Base-by-base conservation (phyloP, 2,888 invertebrate species). In the Apoda limacodes region DNA sequence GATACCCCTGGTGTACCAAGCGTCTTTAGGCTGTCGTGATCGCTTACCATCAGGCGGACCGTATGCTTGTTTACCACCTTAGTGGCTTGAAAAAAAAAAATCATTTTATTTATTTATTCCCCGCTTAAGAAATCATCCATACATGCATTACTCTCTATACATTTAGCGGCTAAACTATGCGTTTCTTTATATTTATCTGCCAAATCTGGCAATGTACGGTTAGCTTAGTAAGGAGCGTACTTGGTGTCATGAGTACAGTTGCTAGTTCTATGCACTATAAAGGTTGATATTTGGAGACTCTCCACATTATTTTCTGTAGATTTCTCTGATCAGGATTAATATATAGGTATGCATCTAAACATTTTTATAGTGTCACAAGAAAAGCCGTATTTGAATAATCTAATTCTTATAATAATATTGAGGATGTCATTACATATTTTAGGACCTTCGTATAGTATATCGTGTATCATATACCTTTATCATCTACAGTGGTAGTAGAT, bases 321-420 rank as follows among this genome's bases (percentile, higher is more conserved):
- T 10, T 2, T n/a, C 19, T 15, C 10, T 42, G 39, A 9, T 35
- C 12, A 13, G 30, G 32, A 25, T 37, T 37, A 11, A 42, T 14
- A 10, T n/a, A n/a, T n/a, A n/a, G 27, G 25, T 14, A 42, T 39
- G 9, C 14, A 12, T n/a, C 35, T 12, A 13, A 35, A 40, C 40
- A 37, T 40, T 30, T 37, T 37, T 5, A 36, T 28, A 20, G 39
- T 42, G 19, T 43, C 40, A 22, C 29, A 34, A 3, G 34, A 29
- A 19, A 42, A 36, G 1, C 20, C 34, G 37, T 27, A 38, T 28
- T 36, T 35, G 31, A 34, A 34, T 3, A 32, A 5, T 33, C 42
- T 29, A 22, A 39, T 41, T 9, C 38, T 29, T n/a, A 42, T 9
- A 26, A 38, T 35, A 19, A 44, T 40, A 23, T 42, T 36, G 5